Conservation (phyloP, 1,140 invertebrate genomes). For the Drosophila kanapiae region DNA sequence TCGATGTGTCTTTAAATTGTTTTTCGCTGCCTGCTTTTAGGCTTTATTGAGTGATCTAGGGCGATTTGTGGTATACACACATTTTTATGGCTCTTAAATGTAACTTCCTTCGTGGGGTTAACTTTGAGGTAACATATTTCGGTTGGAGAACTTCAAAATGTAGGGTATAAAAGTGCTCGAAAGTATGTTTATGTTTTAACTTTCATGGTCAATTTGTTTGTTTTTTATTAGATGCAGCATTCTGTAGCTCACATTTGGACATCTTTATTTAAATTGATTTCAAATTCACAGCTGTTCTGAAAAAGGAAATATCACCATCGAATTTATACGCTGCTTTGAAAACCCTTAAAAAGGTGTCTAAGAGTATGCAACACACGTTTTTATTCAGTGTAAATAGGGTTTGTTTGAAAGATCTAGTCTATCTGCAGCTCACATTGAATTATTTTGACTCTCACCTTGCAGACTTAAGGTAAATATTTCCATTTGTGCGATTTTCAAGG, state of each 20-base stretch:
- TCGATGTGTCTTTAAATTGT: constrained; percentile 47
- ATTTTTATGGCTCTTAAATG: constrained; percentile 42
- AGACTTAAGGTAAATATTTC: not conserved
- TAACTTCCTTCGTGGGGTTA: constrained; percentile 12
- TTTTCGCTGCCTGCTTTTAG: constrained; percentile 48
- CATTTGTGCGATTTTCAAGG: not conserved
- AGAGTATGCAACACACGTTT: too few relatives aligned
- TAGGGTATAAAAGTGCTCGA: not conserved
- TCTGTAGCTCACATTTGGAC: not conserved
- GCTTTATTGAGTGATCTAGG: constrained; percentile 41
- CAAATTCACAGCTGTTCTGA: too few relatives aligned
- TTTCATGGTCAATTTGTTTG: not conserved
- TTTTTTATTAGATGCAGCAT: too few relatives aligned
- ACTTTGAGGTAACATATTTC: constrained; percentile 8
- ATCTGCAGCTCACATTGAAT: too few relatives aligned
- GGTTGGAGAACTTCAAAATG: not conserved
- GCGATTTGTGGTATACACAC: constrained; percentile 32
- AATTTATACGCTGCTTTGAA: too few relatives aligned
- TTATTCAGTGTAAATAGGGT: too few relatives aligned
- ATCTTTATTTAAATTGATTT: not conserved
- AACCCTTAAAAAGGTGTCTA: too few relatives aligned
- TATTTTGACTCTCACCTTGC: not conserved
- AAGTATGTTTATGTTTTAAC: not conserved
- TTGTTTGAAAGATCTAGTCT: too few relatives aligned
- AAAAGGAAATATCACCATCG: too few relatives aligned